Percentiles rank a stretch among this genome's conserved stretches.
phyloP scores from a whole-genome alignment of 2,113 vertebrate species.

The Cettia cetti region DNA sequence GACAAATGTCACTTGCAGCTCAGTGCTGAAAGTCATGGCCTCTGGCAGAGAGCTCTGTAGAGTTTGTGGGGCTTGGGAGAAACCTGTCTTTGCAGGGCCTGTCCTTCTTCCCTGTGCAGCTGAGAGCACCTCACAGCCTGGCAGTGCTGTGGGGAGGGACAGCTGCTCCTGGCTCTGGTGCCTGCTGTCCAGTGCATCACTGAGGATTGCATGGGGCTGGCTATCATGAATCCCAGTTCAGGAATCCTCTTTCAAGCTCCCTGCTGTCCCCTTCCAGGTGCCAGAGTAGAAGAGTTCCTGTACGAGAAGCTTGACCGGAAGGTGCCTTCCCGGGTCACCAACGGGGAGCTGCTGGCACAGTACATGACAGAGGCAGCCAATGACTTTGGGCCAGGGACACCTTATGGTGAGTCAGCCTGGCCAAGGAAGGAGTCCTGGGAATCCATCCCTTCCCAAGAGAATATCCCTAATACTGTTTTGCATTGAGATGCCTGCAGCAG shows the following conservation, averaged over 20 bases:
- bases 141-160: neutral
- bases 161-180: neutral
- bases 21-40: neutral
- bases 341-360: conserved; percentile 88
- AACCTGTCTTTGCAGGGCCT: neutral
- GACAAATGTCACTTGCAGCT: neutral
- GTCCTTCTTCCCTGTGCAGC: neutral
- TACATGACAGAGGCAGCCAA: conserved; percentile 89
- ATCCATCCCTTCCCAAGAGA: neutral
- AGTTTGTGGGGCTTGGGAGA: neutral
- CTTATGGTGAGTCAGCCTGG: conserved; percentile 81
- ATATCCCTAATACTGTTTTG: neutral
- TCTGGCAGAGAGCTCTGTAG: neutral
- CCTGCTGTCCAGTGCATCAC: neutral
- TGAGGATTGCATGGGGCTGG: neutral
- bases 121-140: neutral
- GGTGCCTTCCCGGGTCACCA: conserved; percentile 87
- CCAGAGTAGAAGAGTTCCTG: conserved; percentile 93
- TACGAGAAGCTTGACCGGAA: conserved; percentile 95
- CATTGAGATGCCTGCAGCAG: neutral
- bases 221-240: neutral
- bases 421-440: neutral
- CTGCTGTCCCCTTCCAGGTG: conserved; percentile 62
- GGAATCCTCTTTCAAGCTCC: neutral
- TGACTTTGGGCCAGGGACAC: conserved; percentile 85